Conservation (phyloP, 2,797 vertebrate species). For the Mareca strepera region DNA sequence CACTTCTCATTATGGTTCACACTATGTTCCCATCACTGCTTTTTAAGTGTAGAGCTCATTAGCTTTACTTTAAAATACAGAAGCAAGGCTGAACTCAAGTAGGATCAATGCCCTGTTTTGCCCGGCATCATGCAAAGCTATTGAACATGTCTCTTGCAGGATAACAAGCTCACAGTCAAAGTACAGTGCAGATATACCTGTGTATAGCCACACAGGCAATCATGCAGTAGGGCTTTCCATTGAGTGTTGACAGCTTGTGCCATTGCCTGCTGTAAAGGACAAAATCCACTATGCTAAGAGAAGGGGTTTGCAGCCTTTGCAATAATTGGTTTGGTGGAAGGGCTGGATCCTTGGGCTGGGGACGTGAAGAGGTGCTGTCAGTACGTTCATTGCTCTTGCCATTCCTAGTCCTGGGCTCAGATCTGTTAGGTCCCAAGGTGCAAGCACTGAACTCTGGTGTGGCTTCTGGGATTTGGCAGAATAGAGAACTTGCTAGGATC, state of each 20-base stretch:
- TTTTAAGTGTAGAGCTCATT: not conserved
- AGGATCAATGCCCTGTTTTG: not conserved
- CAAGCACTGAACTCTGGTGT: fast-evolving
- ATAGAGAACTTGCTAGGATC: not conserved
- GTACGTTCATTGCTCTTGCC: not conserved
- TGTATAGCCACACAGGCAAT: not conserved
- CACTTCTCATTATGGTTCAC: not conserved
- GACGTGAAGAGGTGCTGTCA: not conserved
- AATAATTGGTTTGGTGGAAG: not conserved
- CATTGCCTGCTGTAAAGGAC: not conserved
- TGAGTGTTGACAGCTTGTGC: not conserved
- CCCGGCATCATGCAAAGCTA: not conserved
- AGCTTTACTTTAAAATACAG: not conserved
- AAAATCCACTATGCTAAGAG: not conserved
- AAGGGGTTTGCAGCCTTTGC: not conserved
- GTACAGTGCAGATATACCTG: not conserved
- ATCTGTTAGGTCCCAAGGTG: not conserved
- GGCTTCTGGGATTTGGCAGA: not conserved
- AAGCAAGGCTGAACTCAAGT: not conserved
- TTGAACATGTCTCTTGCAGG: not conserved
- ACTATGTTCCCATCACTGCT: not conserved
- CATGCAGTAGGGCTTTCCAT: not conserved
- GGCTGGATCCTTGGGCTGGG: not conserved
- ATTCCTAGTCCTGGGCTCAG: not conserved
- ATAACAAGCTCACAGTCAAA: not conserved